Base-by-base conservation (phyloP, 2,888 invertebrate genomes). In the Rutpela maculata region DNA sequence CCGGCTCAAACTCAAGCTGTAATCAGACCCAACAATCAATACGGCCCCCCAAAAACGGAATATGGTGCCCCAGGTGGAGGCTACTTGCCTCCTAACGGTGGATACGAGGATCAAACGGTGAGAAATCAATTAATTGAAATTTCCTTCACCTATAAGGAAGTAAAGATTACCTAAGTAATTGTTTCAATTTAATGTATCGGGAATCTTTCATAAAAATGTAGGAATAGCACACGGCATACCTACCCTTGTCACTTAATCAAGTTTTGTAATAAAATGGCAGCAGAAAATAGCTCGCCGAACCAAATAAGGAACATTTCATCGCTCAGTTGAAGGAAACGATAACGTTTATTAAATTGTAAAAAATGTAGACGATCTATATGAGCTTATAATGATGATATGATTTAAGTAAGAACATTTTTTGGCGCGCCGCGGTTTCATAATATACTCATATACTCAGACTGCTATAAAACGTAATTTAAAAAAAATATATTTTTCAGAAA, bases 101-200 rank as follows among this genome's bases (percentile, higher is more conserved):
- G 84, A 77, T 86, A 87, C 78, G 88, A 88, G 70, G 88, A 88
- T 22, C 86, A 86, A 84, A 87, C 88, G 59, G 89, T 89, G 84
- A 88, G 88, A 83, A 65, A 57, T 1, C 18, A 59, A 59, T 59
- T 59, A 22, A 19, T 50, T 50, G n/a, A 1, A 50, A n/a, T 50
- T 50, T n/a, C 0, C 12, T n/a, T n/a, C 43, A 7, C 50, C 1
- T 50, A n/a, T n/a, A 50, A 50, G 50, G 50, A n/a, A 50, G 5
- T 50, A 50, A 6, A n/a, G 1, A 43, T 43, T 43, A 15, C 12
- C 12, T 43, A 43, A 43, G 43, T 43, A 43, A 43, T 43, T 50
- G 6, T 2, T 50, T 50, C 12, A 50, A n/a, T 50, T 50, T 50
- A 50, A 50, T 6, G 6, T 50, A n/a, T n/a, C 22, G 15, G 5